phyloP scores from a whole-genome alignment of 2,888 invertebrate genomes.

The Drosophila kuntzei region DNA sequence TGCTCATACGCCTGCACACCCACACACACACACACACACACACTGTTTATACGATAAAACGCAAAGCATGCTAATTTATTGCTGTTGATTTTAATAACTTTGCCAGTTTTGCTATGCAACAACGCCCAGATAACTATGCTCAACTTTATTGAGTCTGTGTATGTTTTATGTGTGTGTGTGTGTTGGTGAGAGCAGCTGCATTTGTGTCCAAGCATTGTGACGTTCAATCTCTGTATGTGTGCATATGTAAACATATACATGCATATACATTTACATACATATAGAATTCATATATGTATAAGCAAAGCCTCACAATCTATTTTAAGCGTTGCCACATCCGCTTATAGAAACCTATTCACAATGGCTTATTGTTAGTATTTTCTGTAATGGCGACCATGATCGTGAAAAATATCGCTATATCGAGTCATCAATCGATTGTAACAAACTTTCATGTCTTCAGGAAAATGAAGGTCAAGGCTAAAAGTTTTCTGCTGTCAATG shows the following conservation, averaged over 20 bases:
- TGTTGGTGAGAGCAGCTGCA: conserved; percentile 13
- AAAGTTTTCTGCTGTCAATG: neutral
- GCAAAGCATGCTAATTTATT: conserved; percentile 77
- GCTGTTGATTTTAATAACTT: conserved; percentile 78
- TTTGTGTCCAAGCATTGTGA: conserved; percentile 12
- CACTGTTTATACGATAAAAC: conserved; percentile 53
- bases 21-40: conserved; percentile 3
- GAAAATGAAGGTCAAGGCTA: neutral
- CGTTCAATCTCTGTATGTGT: neutral
- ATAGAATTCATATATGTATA: no score
- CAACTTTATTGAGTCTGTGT: conserved; percentile 49
- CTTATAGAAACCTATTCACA: neutral
- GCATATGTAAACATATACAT: neutral
- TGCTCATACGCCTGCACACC: conserved; percentile 5
- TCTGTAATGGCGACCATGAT: neutral
- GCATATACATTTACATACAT: neutral
- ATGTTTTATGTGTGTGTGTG: neutral
- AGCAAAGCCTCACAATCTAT: neutral
- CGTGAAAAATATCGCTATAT: neutral
- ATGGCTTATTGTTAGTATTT: neutral
- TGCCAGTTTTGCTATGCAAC: conserved; percentile 50
- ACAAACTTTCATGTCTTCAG: neutral
- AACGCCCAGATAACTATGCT: conserved; percentile 63
- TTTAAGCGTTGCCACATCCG: conserved; percentile 14
- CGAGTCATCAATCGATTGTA: conserved; percentile 2